phyloP scores from a whole-genome alignment of 2,888 invertebrate species.

The Xestobium rufovillosum region DNA sequence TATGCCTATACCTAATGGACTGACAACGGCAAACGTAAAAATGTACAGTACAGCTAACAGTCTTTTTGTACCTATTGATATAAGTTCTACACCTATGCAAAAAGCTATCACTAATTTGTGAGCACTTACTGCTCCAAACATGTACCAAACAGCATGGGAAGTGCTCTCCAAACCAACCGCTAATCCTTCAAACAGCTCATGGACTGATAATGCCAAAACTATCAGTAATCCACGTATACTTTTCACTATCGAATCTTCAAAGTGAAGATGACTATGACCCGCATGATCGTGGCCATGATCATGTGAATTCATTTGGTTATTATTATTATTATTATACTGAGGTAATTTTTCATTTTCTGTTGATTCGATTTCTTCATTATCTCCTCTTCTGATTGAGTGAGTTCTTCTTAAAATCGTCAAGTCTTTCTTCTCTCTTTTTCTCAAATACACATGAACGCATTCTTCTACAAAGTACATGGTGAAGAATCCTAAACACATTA shows the following conservation, averaged over 20 bases:
- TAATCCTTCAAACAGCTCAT: slow-evolving; percentile 80
- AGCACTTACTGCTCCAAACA: slow-evolving; percentile 76
- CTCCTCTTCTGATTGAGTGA: slow-evolving; percentile 35
- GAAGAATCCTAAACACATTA: slow-evolving; percentile 71
- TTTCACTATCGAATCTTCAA: slow-evolving; percentile 33
- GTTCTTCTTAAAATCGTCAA: slow-evolving; percentile 32
- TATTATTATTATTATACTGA: slow-evolving; percentile 12
- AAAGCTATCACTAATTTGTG: slow-evolving; percentile 84
- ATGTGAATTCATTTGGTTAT: slow-evolving; percentile 19
- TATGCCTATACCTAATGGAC: slow-evolving; percentile 72
- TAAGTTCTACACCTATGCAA: slow-evolving; percentile 78
- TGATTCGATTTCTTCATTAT: slow-evolving; percentile 16
- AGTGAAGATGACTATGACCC: slow-evolving; percentile 30
- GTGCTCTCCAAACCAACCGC: slow-evolving; percentile 71
- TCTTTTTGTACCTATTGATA: slow-evolving; percentile 60
- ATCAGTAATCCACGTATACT: slow-evolving; percentile 65
- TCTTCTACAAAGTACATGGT: slow-evolving; percentile 76
- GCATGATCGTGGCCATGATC: slow-evolving; percentile 23
- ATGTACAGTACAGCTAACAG: slow-evolving; percentile 59
- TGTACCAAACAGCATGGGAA: slow-evolving; percentile 58
- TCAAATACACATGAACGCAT: slow-evolving; percentile 61
- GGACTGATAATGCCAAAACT: slow-evolving; percentile 75
- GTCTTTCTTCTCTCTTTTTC: slow-evolving; percentile 18
- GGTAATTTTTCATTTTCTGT: slow-evolving; percentile 14
- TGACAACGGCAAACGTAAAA: slow-evolving; percentile 69